phyloP scores from a whole-genome alignment of 2,888 invertebrate species.

The Nomada fucata region DNA sequence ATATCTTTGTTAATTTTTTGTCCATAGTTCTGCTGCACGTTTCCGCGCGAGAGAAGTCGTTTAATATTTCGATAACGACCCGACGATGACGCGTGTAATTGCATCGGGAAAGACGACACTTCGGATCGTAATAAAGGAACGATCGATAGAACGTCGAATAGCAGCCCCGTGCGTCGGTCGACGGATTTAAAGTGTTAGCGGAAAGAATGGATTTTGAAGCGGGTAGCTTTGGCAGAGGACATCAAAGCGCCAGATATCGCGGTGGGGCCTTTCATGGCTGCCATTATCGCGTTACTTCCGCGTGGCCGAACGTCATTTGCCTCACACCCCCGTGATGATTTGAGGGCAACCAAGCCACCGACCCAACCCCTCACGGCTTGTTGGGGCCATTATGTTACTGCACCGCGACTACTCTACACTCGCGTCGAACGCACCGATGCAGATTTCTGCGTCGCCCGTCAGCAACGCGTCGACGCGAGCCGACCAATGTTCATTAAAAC shows the following conservation, averaged over 20 bases:
- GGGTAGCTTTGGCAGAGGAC: constrained; percentile 67
- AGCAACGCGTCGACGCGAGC: constrained; percentile 35
- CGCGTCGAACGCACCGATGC: constrained; percentile 54
- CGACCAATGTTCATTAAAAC: constrained; percentile 30
- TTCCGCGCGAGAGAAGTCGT: background rate
- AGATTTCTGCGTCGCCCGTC: constrained; percentile 34
- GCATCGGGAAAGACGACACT: constrained; percentile 3
- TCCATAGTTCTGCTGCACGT: background rate
- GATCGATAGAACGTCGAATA: constrained; percentile 46
- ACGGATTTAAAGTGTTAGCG: constrained; percentile 58
- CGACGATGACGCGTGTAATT: background rate
- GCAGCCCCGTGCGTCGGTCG: constrained; percentile 32
- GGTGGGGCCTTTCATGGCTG: constrained; percentile 78
- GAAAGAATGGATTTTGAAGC: constrained; percentile 66
- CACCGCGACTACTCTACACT: constrained; percentile 54
- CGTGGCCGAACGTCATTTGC: constrained; percentile 80
- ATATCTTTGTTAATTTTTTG: too few species aligned
- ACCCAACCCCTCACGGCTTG: constrained; percentile 69
- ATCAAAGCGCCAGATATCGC: constrained; percentile 80
- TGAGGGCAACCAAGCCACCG: constrained; percentile 81
- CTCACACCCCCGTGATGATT: constrained; percentile 81
- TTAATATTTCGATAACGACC: background rate
- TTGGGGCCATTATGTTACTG: constrained; percentile 72
- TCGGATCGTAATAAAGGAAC: constrained; percentile 43
- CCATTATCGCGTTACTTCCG: constrained; percentile 83